A percentile compares a stretch with the other conserved stretches of the same genome.
Evolutionary conservation across 2,888 invertebrate species (phyloP).

Genomic region (Cenopis cana): DNA sequence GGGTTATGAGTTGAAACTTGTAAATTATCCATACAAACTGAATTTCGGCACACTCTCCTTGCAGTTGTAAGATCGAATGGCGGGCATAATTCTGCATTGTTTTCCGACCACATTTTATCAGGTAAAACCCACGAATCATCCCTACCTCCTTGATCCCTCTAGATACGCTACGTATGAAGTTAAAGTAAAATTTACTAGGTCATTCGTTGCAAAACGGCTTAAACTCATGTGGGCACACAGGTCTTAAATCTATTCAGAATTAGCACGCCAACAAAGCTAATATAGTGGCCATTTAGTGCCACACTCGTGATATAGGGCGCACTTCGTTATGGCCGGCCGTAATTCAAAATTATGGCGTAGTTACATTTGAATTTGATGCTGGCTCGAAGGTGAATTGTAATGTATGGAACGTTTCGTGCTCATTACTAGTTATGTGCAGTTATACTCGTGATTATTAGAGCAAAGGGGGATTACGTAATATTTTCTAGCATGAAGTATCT

Average conservation of each 20-base stretch:
- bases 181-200: neutral
- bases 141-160: neutral
- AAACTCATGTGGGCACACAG: conserved; percentile 3
- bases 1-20: too few relatives aligned
- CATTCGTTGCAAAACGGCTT: conserved; percentile 1
- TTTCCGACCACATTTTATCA: neutral
- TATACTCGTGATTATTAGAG: neutral
- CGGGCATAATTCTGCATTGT: too few relatives aligned
- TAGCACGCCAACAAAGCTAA: conserved; percentile 55
- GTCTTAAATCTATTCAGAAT: conserved; percentile 43
- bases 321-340: conserved; percentile 36
- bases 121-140: neutral
- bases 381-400: conserved; percentile 16
- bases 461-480: too few relatives aligned
- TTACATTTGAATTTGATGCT: conserved; percentile 31
- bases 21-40: too few relatives aligned
- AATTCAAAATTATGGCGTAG: conserved; percentile 37
- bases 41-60: too few relatives aligned
- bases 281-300: conserved; percentile 72
- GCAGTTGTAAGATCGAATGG: too few relatives aligned
- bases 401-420: neutral
- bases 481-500: too few relatives aligned
- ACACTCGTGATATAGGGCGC: conserved; percentile 51
- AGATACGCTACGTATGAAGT: neutral
- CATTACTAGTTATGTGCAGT: conserved; percentile 6